phyloP scores from a whole-genome alignment of 2,888 invertebrate genomes.

The Lacanobia oleracea region DNA sequence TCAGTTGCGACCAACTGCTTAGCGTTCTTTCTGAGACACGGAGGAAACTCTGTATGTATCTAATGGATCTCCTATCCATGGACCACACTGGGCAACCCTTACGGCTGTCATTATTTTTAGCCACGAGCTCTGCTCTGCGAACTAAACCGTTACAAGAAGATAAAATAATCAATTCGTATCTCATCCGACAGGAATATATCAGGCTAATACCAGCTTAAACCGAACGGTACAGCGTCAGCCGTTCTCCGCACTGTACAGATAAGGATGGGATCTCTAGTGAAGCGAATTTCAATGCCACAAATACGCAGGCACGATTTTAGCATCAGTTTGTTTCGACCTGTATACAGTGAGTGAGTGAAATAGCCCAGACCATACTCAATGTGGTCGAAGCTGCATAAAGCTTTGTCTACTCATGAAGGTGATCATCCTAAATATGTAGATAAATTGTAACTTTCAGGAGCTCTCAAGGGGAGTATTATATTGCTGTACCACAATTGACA shows the following conservation, averaged over 20 bases:
- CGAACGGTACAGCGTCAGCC: not conserved
- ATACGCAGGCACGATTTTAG: not conserved
- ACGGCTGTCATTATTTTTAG: no score
- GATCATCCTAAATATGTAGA: no score
- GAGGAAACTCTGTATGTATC: no score
- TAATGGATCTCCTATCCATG: no score
- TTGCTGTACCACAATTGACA: not conserved
- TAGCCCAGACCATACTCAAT: not conserved
- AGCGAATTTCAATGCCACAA: not conserved
- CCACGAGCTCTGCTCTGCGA: no score
- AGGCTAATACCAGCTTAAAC: conserved; percentile 10
- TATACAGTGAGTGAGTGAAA: not conserved
- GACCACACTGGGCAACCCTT: no score
- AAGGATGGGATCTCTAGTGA: not conserved
- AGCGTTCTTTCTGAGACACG: no score
- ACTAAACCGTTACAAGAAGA: not conserved
- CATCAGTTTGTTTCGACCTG: not conserved
- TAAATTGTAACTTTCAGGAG: no score
- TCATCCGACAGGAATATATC: conserved; percentile 1
- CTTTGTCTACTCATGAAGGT: no score
- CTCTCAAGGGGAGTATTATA: no score
- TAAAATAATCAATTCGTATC: not conserved
- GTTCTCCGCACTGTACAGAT: not conserved
- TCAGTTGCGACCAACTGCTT: no score
- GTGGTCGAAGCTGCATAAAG: no score